Percentiles rank a stretch among this genome's conserved stretches.
Evolutionary conservation across 2,113 vertebrate species (phyloP).

Genomic region (Oreotrochilus melanogaster): DNA sequence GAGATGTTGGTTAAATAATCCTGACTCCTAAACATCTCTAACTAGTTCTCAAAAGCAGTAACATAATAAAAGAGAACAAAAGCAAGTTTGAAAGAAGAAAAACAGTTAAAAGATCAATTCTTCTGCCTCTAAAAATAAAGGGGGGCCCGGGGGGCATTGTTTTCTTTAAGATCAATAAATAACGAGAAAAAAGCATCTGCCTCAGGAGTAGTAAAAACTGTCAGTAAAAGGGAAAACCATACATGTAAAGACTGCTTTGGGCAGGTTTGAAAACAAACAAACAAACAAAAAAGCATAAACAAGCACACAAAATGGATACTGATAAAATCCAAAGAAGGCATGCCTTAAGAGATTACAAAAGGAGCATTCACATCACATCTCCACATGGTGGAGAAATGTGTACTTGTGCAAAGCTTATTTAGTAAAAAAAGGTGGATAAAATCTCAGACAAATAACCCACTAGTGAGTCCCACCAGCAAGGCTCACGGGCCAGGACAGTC

Average conservation of each 20-base stretch:
- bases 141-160: too few relatives aligned
- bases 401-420: not conserved
- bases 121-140: not conserved
- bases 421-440: not conserved
- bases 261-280: not conserved
- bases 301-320: not conserved
- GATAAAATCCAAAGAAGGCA: not conserved
- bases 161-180: not conserved
- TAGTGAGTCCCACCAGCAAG: not conserved
- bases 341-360: not conserved
- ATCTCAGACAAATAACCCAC: not conserved
- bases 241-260: not conserved
- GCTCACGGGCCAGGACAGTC: not conserved
- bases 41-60: not conserved
- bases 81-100: not conserved
- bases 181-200: not conserved
- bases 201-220: not conserved
- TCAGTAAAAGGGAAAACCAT: not conserved
- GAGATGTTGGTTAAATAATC: not conserved
- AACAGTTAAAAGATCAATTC: not conserved
- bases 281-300: not conserved
- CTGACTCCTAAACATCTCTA: not conserved
- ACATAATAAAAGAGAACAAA: not conserved
- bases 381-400: not conserved
- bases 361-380: not conserved